Evolutionary conservation across 2,113 vertebrate species (phyloP), one percentile per base, ranked within the genome.

Genomic region (Empidonax traillii): DNA sequence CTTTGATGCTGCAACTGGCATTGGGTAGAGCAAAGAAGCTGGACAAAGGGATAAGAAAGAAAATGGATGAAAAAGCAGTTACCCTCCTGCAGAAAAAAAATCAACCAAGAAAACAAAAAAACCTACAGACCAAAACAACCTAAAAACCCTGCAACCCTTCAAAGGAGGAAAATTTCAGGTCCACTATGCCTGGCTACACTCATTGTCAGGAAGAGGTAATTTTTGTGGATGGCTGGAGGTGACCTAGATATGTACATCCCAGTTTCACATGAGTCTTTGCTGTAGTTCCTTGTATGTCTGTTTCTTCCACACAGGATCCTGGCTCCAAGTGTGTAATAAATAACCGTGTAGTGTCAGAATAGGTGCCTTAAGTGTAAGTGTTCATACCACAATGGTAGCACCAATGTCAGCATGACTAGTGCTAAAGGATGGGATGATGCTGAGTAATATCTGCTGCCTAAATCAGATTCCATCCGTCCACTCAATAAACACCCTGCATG

Each of bases 401-500:
- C 23, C 55, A 24, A 9, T 10, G 30, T 18, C 56, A 74, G 16
- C 10, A 1, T 28, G 63, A 73, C 46, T 51, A 20, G 44, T 3
- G 11, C 62, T 81, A 44, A 66, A 55, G 72, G 72, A 93, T 56
- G 3, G 35, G 77, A 69, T 33, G 69, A 47, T 68, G 92, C 84
- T 81, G 87, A 85, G 53, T 65, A 91, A 85, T 93, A 76, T 89
- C 86, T 91, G 77, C 77, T 77, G 83, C 53, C 76, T 85, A 72
- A 75, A 44, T 79, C 86, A 16, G 76, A 78, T 69, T 80, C 61
- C 85, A 91, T 71, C 75, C 79, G 22, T 87, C 65, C 49, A 23
- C 80, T 77, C 85, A 49, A 61, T 84, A 63, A 93, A 93, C 85
- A 90, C 67, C 10, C 78, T 69, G 94, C 92, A 85, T 69, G 63